Evolutionary conservation across 2,888 invertebrate genomes (phyloP), one percentile per base, ranked within the genome.

Genomic region (Mactromeris polynyma): DNA sequence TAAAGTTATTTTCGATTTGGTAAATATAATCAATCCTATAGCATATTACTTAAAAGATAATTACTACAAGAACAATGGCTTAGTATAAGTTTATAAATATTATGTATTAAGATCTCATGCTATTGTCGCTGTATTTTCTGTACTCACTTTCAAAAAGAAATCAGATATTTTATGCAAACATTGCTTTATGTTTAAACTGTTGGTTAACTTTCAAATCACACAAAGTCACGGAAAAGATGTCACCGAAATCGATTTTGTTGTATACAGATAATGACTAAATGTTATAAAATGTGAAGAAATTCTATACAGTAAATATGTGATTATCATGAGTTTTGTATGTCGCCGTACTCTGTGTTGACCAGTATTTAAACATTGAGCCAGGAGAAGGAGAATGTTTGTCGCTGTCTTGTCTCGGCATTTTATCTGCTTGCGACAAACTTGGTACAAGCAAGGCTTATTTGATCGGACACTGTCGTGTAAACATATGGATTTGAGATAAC

Each of bases 401-500:
- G 33, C 83, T 36, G 19, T 80, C 77, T 64, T 58, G 69, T 86
- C 82, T 85, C 82, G 81, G 82, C 77, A 78, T 86, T 87, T 86
- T 87, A 79, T 84, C 84, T 78, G 46, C 36, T 78, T 84, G 84
- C 33, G 84, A 84, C 84, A 84, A 84, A 84, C 84, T 84, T 33
- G 78, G 36, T 77, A 84, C 84, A 77, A 78, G 78, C 36, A 36
- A 36, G 81, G 69, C 51, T 42, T 46, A 81, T 81, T 81, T 46
- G 81, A 86, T 46, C 69, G 81, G 81, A 26, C 73, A 77, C 36
- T 33, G 38, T 51, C 40, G 87, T 80, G 87, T 81, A 92, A 90
- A 92, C 92, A 90, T 77, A 51, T 58, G 90, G 92, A 89, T 92
- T 92, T 87, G 81, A 81, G 90, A 92, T 89, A 89, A 87, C 85